phyloP scores from a whole-genome alignment of 2,113 vertebrate genomes.

The Hemibates koningsi region DNA sequence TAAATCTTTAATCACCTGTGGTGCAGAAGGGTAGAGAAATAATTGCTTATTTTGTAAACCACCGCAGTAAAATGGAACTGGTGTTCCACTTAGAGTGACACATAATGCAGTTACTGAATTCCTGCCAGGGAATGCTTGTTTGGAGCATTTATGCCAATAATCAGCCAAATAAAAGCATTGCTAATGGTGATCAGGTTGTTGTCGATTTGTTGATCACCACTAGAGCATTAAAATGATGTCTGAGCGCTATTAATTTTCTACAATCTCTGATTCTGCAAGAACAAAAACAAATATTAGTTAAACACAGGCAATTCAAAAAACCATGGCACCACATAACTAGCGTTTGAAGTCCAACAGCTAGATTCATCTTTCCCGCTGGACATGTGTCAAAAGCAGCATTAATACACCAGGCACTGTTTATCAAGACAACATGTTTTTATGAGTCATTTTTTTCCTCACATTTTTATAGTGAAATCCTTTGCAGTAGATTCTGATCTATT shows the following conservation, averaged over 20 bases:
- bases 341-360: not conserved
- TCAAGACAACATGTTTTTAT: not conserved
- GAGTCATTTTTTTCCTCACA: not conserved
- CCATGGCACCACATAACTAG: not conserved
- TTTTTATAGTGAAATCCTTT: not conserved
- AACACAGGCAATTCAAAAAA: not conserved
- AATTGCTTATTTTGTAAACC: conserved; percentile 60
- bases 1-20: conserved; percentile 70
- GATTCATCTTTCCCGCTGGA: not conserved
- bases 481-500: not conserved
- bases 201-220: not conserved
- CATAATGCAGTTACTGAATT: not conserved
- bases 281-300: not conserved
- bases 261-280: not conserved
- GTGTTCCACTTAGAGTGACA: conserved; percentile 5
- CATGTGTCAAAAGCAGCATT: not conserved
- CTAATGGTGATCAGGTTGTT: not conserved
- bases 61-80: conserved; percentile 15
- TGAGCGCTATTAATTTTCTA: not conserved
- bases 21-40: conserved; percentile 51
- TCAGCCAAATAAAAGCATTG: not conserved
- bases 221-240: not conserved
- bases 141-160: not conserved
- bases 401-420: not conserved
- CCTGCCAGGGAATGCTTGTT: not conserved